Evolutionary conservation across 1,140 invertebrate species (phyloP), one percentile per base, ranked within the genome.

Genomic region (Temnothorax curvispinosus): DNA sequence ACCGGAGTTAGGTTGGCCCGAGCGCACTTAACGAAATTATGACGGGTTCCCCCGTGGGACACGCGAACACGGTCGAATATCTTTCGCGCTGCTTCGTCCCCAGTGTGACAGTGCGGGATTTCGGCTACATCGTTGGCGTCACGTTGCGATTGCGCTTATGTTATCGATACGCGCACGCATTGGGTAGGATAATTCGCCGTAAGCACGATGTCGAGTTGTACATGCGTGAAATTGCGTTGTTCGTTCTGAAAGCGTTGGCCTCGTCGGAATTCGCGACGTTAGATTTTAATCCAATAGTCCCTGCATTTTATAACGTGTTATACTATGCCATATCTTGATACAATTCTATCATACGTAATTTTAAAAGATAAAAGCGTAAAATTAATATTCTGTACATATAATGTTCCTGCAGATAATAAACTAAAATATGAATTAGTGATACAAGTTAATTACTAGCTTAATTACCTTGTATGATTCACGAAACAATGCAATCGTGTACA

Each of bases 161-260:
- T 89, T 89, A 84, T 89, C 85, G 74, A 88, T 88, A 69, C 81
- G 74, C 35, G 44, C 81, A 86, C 87, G 87, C 87, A 74, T 47
- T 81, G 58, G 56, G 47, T 50, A 7, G 64, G 50, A 85, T 89
- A 89, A 89, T 86, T 88, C 52, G 67, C 65, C 65, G 56, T 77
- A 67, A 75, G 75, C 80, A 76, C 50, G 50, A 86, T 35, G 85
- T 60, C 52, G 32, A 35, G 44, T 67, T 35, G 50, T 21, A 38
- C 65, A 41, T 27, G 47, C 56, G 56, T 38, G 35, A 87, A 84
- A 58, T 82, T 82, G 3, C 80, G 18, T 60, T 47, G 35, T 47
- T 52, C 41, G 58, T 65, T 18, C 80, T 1, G 65, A 13, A 72
- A 67, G 32, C 50, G 5, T 18, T 44, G 8, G 27, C 13, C 38